Percentiles rank a stretch among this genome's conserved stretches.
Evolutionary conservation across 2,797 vertebrate species (phyloP).

Genomic region (Pipistrellus nathusii): DNA sequence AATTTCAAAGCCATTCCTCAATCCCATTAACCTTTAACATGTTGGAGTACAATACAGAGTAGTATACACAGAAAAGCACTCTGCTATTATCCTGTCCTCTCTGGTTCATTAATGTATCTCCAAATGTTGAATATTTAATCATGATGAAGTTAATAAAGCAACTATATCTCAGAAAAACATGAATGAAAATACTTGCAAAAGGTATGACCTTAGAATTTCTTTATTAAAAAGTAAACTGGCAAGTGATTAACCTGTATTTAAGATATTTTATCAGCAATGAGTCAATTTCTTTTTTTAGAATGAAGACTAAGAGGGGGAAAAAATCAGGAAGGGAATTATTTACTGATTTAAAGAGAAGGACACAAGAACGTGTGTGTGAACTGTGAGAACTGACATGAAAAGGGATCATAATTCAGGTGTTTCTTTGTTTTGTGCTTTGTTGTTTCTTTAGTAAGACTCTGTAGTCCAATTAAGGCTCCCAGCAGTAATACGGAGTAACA

Average conservation of each 20-base stretch:
- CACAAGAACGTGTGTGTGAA: background rate
- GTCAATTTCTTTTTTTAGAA: background rate
- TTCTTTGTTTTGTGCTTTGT: conserved; percentile 17
- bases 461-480: background rate
- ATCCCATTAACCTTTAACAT: background rate
- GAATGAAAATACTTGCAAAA: background rate
- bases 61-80: background rate
- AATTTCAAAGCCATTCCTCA: background rate
- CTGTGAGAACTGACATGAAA: background rate
- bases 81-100: background rate
- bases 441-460: conserved; percentile 34
- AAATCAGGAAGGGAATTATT: background rate
- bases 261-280: background rate
- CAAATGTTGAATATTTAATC: conserved; percentile 33
- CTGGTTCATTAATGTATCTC: background rate
- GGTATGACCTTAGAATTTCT: background rate
- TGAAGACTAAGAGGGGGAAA: background rate
- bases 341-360: background rate
- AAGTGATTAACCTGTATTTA: conserved; percentile 3
- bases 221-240: conserved; percentile 42
- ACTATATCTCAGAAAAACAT: background rate
- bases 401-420: background rate
- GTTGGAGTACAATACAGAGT: background rate
- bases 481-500: background rate
- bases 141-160: background rate